phyloP scores from a whole-genome alignment of 2,113 vertebrate genomes.

The Brachionichthys hirsutus region DNA sequence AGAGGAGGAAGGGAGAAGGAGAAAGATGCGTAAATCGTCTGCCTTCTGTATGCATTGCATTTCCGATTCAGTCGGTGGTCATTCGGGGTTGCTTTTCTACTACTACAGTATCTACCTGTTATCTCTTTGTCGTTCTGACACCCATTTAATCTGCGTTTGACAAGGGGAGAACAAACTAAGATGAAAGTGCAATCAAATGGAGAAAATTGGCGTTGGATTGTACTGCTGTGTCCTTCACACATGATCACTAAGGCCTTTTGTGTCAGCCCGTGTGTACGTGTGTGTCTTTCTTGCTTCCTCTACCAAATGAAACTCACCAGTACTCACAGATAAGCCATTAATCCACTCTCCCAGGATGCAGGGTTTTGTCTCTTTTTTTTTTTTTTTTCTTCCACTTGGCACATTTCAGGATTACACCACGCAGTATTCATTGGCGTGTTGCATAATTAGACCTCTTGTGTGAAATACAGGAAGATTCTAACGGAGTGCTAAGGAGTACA shows the following conservation, averaged over 20 bases:
- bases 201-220: slow-evolving; percentile 20
- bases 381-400: slow-evolving; percentile 14
- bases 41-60: slow-evolving; percentile 9
- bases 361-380: slow-evolving; percentile 1
- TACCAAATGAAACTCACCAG: slow-evolving; percentile 23
- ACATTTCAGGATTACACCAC: slow-evolving; percentile 35
- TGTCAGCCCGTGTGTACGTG: slow-evolving; percentile 1
- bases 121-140: slow-evolving; percentile 35
- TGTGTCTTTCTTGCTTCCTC: slow-evolving; percentile 12
- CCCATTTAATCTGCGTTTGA: slow-evolving; percentile 32
- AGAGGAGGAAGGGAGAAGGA: slow-evolving; percentile 8
- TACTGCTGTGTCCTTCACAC: slow-evolving; percentile 52
- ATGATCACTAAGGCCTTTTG: slow-evolving; percentile 33
- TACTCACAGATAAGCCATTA: slow-evolving; percentile 61
- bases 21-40: slow-evolving; percentile 6
- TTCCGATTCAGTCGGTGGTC: slow-evolving; percentile 2
- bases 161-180: slow-evolving; percentile 35
- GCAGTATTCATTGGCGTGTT: slow-evolving; percentile 47
- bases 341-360: slow-evolving; percentile 46
- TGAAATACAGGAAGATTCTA: slow-evolving; percentile 59
- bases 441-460: slow-evolving; percentile 69
- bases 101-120: slow-evolving; percentile 9
- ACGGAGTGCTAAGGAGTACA: slow-evolving; percentile 65
- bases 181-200: slow-evolving; percentile 20
- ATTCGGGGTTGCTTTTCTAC: slow-evolving; percentile 8